Base-by-base conservation (phyloP, 2,113 vertebrate species). In the Ornithorhynchus anatinus region DNA sequence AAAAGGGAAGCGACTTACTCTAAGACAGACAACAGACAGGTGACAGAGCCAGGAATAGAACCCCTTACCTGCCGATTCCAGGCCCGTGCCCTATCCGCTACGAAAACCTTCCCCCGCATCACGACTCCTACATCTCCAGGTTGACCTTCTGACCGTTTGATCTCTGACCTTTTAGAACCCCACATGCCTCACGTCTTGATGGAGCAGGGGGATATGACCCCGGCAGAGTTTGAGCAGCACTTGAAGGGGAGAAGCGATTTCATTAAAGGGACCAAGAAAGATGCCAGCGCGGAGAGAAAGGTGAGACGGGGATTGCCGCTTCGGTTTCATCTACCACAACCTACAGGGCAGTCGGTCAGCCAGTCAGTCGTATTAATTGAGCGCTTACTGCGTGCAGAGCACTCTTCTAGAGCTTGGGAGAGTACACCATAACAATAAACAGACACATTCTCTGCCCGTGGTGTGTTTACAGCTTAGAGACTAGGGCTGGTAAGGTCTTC, bases 131-230 rank as follows among this genome's bases (percentile, higher is more conserved):
- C n/a, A n/a, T n/a, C n/a, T n/a, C n/a, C n/a, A n/a, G n/a, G n/a
- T n/a, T n/a, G n/a, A n/a, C n/a, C n/a, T n/a, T n/a, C n/a, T n/a
- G n/a, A n/a, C n/a, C n/a, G n/a, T n/a, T n/a, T n/a, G n/a, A n/a
- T n/a, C n/a, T n/a, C n/a, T n/a, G n/a, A n/a, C 74, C 53, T 51
- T 15, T 29, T 74, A 99, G 97, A 98, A 80, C 97, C 96, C 51
- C 95, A 98, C 80, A 75, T 94, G 84, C 97, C 97, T 3, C 96
- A 97, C 1, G 32, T 97, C 70, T 90, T 98, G 63, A 91, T 96
- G 43, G 97, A 99, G 79, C 95, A 94, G 1, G 97, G 97, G 27
- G 96, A 97, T 86, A 97, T 98, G 96, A 95, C 89, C 3, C 88
- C 92, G 16, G 92, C 92, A 22, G 95, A 97, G 78, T 99, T 97